Conservation (phyloP, 2,113 vertebrate species). For the Apteryx owenii region DNA sequence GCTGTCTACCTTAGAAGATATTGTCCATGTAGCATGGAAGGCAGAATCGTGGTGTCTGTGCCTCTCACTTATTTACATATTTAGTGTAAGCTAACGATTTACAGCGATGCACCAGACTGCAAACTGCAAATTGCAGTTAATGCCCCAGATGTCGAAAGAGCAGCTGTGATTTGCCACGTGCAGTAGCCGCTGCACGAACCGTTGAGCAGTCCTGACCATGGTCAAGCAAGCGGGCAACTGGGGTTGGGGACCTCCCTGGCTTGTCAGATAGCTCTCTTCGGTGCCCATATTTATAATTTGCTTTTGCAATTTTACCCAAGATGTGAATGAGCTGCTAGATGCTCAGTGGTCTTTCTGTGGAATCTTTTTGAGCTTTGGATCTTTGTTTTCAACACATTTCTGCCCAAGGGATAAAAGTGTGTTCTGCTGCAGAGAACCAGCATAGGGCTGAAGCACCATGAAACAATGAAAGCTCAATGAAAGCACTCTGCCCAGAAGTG, state of each 20-base stretch:
- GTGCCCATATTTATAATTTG: not conserved
- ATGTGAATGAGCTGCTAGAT: not conserved
- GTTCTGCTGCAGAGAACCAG: not conserved
- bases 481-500: not conserved
- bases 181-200: not conserved
- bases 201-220: not conserved
- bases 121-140: not conserved
- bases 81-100: not conserved
- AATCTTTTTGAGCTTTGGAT: not conserved
- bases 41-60: fast-evolving
- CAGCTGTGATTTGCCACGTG: not conserved
- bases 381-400: not conserved
- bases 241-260: not conserved
- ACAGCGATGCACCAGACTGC: not conserved
- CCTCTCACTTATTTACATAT: not conserved
- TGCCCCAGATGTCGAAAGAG: not conserved
- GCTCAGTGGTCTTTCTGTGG: not conserved
- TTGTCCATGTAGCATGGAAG: fast-evolving
- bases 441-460: not conserved
- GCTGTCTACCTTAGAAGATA: not conserved
- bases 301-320: not conserved
- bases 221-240: not conserved
- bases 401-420: not conserved
- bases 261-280: not conserved
- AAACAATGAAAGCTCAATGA: not conserved